phyloP scores from a whole-genome alignment of 2,888 invertebrate genomes.

The Lumbricus terrestris region DNA sequence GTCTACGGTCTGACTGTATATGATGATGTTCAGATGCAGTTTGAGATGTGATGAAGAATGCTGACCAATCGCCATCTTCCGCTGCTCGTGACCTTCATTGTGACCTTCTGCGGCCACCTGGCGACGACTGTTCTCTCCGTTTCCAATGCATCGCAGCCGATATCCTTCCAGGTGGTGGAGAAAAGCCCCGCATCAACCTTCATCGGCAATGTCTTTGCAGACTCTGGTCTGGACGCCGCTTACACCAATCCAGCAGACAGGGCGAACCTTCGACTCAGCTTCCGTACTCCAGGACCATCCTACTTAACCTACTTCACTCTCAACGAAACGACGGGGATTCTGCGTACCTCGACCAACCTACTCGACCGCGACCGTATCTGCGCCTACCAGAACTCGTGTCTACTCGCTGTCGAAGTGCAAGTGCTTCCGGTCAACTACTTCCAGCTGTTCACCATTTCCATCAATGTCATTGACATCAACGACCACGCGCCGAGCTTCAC shows the following conservation, averaged over 20 bases:
- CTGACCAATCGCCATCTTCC: not conserved
- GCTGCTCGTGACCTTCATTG: not conserved
- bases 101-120: not conserved
- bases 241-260: not conserved
- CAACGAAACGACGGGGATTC: not conserved
- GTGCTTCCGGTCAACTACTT: not conserved
- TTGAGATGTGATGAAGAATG: not conserved
- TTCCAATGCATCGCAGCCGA: not conserved
- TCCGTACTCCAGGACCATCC: not conserved
- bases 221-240: not conserved
- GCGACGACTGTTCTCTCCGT: not conserved
- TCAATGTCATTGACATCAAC: not conserved
- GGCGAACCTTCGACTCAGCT: not conserved
- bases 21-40: not conserved
- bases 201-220: not conserved
- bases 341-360: not conserved
- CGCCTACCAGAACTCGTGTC: not conserved
- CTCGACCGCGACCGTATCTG: not conserved
- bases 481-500: not conserved
- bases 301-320: not conserved
- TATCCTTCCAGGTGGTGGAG: not conserved
- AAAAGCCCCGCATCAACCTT: not conserved
- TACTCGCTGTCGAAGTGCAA: not conserved
- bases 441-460: not conserved
- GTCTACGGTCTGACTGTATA: not conserved